Base-by-base conservation (phyloP, 2,113 vertebrate genomes). In the Phyllostomus discolor region DNA sequence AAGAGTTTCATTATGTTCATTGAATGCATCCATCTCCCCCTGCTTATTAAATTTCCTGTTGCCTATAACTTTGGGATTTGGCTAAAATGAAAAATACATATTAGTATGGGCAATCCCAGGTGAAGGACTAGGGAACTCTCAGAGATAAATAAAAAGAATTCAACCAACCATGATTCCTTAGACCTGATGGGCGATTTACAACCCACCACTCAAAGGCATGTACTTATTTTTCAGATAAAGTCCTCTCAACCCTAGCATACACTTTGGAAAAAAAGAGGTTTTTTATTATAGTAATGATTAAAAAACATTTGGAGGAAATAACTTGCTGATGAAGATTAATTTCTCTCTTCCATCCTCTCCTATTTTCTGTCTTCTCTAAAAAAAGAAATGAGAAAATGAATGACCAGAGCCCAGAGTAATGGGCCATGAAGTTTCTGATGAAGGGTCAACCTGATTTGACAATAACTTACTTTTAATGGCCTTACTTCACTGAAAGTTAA, bases 291-390 rank as follows among this genome's bases (percentile, higher is more conserved):
- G 64, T 91, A 85, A 91, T 87, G 87, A 94, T 95, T 91, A 66
- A 88, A 93, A 97, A 41, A 64, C 73, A 52, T 90, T 85, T 57
- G 75, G 73, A 94, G 97, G 84, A 93, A 97, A 97, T 95, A 87
- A 79, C 46, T 87, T 91, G 85, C 41, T 69, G 62, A 97, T 96
- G 69, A 83, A 97, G 57, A 91, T 83, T 87, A 86, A 95, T 95
- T 87, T 76, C 64, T 86, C 33, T 83, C 69, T 91, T 46, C 31
- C 17, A 70, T 90, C 83, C 33, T 83, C 16, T 86, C 54, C 46
- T 38, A 9, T 70, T 95, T 89, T 94, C 75, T 91, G 59, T 95
- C 87, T 94, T 94, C 83, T 93, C 73, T 88, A 38, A 87, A 95
- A 91, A 83, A 16, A 69, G 66, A 83, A 83, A 2, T 50, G 12